Conservation (phyloP, 2,888 invertebrate species). For the Eulithis testata region DNA sequence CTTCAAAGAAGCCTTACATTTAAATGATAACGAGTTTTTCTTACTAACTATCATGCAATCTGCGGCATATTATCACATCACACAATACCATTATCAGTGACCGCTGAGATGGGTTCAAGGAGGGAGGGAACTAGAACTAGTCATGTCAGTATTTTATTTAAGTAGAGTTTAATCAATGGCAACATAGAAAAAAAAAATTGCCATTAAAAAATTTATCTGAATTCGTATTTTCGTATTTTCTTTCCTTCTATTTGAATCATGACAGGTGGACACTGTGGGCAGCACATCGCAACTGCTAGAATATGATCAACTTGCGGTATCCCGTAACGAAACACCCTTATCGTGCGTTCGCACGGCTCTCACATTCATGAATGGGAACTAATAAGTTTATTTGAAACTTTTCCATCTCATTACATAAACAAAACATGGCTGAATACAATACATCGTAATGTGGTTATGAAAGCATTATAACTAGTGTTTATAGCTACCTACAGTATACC, state of each 20-base stretch:
- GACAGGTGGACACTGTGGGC: no score
- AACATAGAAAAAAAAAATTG: no score
- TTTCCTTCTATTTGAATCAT: no score
- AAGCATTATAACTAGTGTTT: no score
- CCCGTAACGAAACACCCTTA: no score
- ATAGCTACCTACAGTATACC: no score
- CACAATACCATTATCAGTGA: slow-evolving; percentile 30
- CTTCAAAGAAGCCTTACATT: background rate
- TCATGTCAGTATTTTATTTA: no score
- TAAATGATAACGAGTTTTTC: background rate
- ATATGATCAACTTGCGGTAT: no score
- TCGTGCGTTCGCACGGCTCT: background rate
- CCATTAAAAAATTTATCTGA: no score
- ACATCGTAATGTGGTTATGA: background rate
- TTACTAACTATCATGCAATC: slow-evolving; percentile 8
- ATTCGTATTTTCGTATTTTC: no score
- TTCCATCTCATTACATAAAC: background rate
- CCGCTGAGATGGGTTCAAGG: slow-evolving; percentile 22
- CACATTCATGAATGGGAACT: background rate
- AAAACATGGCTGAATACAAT: background rate
- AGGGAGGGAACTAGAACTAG: background rate
- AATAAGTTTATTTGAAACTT: slow-evolving; percentile 2
- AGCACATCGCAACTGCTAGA: no score
- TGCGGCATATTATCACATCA: slow-evolving; percentile 26
- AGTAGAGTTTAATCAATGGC: no score